These are phyloP conservation scores for Nomada hirtipes DNA, from an alignment of 2,888 invertebrate genomes.

Conservation along the genomic window DNA sequence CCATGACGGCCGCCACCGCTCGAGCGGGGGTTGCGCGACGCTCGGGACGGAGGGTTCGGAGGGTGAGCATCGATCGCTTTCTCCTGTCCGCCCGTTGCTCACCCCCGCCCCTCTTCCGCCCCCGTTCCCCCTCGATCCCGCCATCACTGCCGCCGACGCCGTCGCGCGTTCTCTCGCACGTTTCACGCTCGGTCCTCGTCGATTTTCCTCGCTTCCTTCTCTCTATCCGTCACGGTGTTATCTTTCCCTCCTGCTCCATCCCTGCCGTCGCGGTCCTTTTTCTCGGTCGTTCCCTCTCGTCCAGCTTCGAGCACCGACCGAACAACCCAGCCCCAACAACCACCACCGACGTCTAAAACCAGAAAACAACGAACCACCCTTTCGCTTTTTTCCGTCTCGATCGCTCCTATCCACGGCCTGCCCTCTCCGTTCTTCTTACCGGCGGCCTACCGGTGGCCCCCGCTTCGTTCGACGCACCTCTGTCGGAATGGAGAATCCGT, in stretches of 20 bases:
- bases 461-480: too few relatives aligned
- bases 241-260: slow-evolving; percentile 48
- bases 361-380: slow-evolving; percentile 62
- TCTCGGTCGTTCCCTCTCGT: slow-evolving; percentile 49
- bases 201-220: slow-evolving; percentile 64
- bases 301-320: slow-evolving; percentile 40
- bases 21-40: slow-evolving; percentile 76
- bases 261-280: slow-evolving; percentile 54
- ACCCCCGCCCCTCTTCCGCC: slow-evolving; percentile 76
- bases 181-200: slow-evolving; percentile 39
- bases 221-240: slow-evolving; percentile 53
- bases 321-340: slow-evolving; percentile 66
- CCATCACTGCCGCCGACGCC: slow-evolving; percentile 53
- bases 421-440: neutral
- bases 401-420: slow-evolving; percentile 34
- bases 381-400: slow-evolving; percentile 47
- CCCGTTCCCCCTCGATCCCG: slow-evolving; percentile 32
- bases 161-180: slow-evolving; percentile 49
- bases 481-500: too few relatives aligned
- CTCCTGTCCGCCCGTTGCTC: slow-evolving; percentile 77
- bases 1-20: slow-evolving; percentile 85
- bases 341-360: slow-evolving; percentile 68
- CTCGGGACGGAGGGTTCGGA: slow-evolving; percentile 78
- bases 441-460: too few relatives aligned
- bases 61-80: slow-evolving; percentile 86